Evolutionary conservation across 2,888 invertebrate genomes (phyloP).

Genomic region (Leucozona laternaria): DNA sequence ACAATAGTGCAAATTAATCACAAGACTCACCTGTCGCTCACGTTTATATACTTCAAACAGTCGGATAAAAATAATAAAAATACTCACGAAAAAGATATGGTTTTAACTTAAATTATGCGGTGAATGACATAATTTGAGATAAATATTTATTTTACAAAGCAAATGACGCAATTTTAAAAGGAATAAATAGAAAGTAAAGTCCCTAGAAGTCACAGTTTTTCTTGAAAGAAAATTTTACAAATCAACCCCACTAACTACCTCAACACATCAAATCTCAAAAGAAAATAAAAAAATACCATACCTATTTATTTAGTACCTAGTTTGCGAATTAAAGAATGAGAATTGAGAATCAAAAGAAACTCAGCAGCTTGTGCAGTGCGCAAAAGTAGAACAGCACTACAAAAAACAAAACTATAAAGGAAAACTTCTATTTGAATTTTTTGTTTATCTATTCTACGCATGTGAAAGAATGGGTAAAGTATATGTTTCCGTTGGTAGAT

Average conservation of each 20-base stretch:
- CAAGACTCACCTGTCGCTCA: slow-evolving; percentile 24
- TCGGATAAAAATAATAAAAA: background rate
- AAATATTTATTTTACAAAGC: background rate
- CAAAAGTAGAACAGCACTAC: background rate
- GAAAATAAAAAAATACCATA: background rate
- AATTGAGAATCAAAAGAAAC: background rate
- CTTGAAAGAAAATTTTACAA: background rate
- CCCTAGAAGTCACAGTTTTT: background rate
- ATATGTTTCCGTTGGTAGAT: background rate
- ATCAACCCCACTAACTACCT: background rate
- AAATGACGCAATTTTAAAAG: background rate
- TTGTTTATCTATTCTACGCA: background rate
- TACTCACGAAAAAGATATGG: background rate
- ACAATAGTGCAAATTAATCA: background rate
- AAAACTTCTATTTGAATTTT: too few relatives aligned
- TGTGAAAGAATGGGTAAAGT: background rate
- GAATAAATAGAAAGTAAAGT: background rate
- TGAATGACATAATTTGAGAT: background rate
- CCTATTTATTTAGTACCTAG: too few relatives aligned
- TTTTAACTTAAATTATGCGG: background rate
- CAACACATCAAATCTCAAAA: background rate
- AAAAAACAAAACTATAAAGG: too few relatives aligned
- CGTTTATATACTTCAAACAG: background rate
- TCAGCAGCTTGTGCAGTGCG: background rate
- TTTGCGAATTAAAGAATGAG: background rate